Conservation (phyloP, 2,888 invertebrate genomes). For the Aproaerema taeniolella region DNA sequence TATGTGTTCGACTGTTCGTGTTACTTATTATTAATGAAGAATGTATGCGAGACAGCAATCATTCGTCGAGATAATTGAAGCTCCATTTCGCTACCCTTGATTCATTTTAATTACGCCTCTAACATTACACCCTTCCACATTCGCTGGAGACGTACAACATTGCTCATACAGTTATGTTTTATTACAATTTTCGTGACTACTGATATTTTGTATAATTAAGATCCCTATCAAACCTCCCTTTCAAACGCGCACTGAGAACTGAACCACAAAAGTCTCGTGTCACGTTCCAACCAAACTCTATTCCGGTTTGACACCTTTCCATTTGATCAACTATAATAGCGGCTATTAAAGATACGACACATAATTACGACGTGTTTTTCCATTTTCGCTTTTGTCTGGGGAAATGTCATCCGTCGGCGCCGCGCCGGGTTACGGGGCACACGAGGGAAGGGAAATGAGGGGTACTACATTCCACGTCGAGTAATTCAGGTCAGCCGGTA, state of each 20-base stretch:
- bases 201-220: too few relatives aligned
- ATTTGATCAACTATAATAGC: slow-evolving; percentile 8
- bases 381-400: slow-evolving; percentile 11
- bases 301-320: slow-evolving; percentile 10
- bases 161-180: too few relatives aligned
- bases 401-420: slow-evolving; percentile 7
- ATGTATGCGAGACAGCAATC: background rate
- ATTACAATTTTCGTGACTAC: too few relatives aligned
- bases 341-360: slow-evolving; percentile 7
- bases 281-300: slow-evolving; percentile 1
- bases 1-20: background rate
- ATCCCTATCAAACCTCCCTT: too few relatives aligned
- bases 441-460: slow-evolving; percentile 20
- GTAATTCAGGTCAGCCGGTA: slow-evolving; percentile 51
- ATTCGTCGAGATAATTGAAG: too few relatives aligned
- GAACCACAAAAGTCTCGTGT: too few relatives aligned
- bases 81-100: too few relatives aligned
- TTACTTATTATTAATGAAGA: slow-evolving; percentile 6
- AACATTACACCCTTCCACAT: too few relatives aligned
- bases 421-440: background rate
- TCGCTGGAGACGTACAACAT: too few relatives aligned
- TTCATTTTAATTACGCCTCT: too few relatives aligned
- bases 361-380: slow-evolving; percentile 6
- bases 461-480: slow-evolving; percentile 33
- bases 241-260: too few relatives aligned